phyloP scores from a whole-genome alignment of 2,888 invertebrate species.

The Perdita meconis region DNA sequence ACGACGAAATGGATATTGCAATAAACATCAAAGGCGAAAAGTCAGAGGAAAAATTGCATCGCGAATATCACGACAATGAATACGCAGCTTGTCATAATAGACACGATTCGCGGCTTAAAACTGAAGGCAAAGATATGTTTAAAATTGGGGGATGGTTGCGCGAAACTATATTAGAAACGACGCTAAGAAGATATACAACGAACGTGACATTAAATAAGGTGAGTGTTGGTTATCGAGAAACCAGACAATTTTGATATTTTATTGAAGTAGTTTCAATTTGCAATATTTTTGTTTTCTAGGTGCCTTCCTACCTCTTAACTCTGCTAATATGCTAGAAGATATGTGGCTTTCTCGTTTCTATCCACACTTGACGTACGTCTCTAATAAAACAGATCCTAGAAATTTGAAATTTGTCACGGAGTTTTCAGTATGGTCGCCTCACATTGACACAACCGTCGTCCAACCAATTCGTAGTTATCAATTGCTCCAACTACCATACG shows the following conservation, averaged over 20 bases:
- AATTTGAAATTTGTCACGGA: conserved; percentile 69
- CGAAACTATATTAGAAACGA: conserved; percentile 71
- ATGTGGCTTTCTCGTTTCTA: conserved; percentile 50
- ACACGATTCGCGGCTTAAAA: conserved; percentile 62
- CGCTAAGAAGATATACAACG: conserved; percentile 80
- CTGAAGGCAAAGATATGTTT: conserved; percentile 65
- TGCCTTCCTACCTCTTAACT: conserved; percentile 55
- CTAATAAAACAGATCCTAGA: conserved; percentile 67
- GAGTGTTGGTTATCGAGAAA: not conserved
- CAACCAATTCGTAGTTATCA: conserved; percentile 73
- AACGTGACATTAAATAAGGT: conserved; percentile 77
- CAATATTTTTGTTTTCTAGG: conserved; percentile 47
- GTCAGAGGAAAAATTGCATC: conserved; percentile 79
- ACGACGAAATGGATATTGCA: conserved; percentile 77
- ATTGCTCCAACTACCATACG: conserved; percentile 37
- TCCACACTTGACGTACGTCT: conserved; percentile 61
- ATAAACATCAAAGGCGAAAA: conserved; percentile 78
- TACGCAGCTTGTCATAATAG: conserved; percentile 71
- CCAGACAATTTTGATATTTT: not conserved
- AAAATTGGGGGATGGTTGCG: conserved; percentile 72
- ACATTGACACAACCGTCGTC: conserved; percentile 72
- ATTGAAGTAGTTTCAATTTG: not conserved
- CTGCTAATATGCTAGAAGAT: conserved; percentile 58
- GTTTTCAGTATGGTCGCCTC: conserved; percentile 70
- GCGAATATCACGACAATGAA: conserved; percentile 61